Base-by-base conservation (phyloP, 1,140 invertebrate species). In the Eciton burchellii region DNA sequence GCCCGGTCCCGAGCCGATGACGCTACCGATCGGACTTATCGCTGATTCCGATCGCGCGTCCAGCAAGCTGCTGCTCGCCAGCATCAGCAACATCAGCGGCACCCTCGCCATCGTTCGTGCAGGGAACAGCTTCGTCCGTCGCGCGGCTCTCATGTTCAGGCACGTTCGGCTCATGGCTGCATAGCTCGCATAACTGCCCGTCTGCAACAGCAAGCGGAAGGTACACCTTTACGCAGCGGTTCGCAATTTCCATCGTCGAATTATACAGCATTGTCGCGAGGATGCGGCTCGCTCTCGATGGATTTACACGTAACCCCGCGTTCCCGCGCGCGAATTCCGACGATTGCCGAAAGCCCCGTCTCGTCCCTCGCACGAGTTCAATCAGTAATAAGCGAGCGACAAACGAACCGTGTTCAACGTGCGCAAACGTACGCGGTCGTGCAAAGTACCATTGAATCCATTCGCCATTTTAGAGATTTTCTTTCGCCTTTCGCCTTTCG, bases 101-200 rank as follows among this genome's bases (percentile, higher is more conserved):
- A 89, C 49, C 3, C 82, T 24, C 29, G 86, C 81, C 90, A 91
- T 91, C 35, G 84, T 84, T 82, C 88, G 84, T 49, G 76, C 77
- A 43, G 86, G 88, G 16, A 81, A 71, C 71, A 86, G 49, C 71
- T 87, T 88, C 52, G 73, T 83, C 88, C 76, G 84, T 87, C 88
- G 81, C 70, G 81, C 77, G 16, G 85, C 82, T 88, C 91, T 86
- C 91, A 89, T 92, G 59, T 77, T 86, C 29, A 70, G 63, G 72
- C 65, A 87, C 43, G 59, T 54, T 57, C n/a, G 16, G 49, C 81
- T 92, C 90, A 93, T 73, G 79, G 63, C 81, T 84, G 47, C 71
- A 52, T 87, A 81, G 84, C 57, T 90, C 76, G 88, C 92, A 93
- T 93, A 83, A 90, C 91, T 85, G 35, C 76, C 89, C 65, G 77